These are phyloP conservation scores for Heliconius sara DNA, from an alignment of 2,888 invertebrate genomes.

Conservation along the genomic window DNA sequence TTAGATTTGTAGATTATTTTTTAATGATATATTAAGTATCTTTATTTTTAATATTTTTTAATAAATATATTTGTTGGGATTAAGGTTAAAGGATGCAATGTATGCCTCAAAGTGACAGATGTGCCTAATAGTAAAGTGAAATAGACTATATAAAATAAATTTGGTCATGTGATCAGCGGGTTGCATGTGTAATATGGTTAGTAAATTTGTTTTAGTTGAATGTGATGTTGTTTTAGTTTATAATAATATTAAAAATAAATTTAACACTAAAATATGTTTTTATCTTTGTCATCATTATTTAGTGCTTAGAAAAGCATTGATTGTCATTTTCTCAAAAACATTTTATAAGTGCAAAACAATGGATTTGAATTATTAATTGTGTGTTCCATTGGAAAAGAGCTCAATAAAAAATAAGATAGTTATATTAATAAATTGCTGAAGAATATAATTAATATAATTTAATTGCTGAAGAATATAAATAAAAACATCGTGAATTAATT, in stretches of 20 bases:
- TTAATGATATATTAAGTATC: not conserved
- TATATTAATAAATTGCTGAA: too few relatives aligned
- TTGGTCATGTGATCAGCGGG: constrained; percentile 32
- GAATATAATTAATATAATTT: too few relatives aligned
- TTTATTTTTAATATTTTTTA: constrained; percentile 9
- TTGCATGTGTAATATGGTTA: constrained; percentile 57
- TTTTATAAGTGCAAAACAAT: too few relatives aligned
- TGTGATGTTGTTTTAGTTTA: constrained; percentile 53
- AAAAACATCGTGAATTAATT: not conserved
- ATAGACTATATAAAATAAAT: constrained; percentile 10
- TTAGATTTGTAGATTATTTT: constrained; percentile 1
- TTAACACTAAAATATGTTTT: not conserved
- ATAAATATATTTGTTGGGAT: not conserved
- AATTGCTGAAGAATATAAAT: not conserved
- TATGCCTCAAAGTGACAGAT: not conserved
- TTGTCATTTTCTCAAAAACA: too few relatives aligned
- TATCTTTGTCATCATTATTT: not conserved
- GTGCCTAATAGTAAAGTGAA: constrained; percentile 40
- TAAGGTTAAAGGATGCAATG: not conserved
- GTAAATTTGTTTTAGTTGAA: constrained; percentile 57
- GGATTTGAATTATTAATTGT: too few relatives aligned
- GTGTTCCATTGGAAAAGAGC: not conserved
- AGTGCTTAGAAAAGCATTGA: too few relatives aligned
- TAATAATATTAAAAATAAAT: constrained; percentile 11
- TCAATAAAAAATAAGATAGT: not conserved